phyloP scores from a whole-genome alignment of 2,888 invertebrate species.

The Capitulum mitella region DNA sequence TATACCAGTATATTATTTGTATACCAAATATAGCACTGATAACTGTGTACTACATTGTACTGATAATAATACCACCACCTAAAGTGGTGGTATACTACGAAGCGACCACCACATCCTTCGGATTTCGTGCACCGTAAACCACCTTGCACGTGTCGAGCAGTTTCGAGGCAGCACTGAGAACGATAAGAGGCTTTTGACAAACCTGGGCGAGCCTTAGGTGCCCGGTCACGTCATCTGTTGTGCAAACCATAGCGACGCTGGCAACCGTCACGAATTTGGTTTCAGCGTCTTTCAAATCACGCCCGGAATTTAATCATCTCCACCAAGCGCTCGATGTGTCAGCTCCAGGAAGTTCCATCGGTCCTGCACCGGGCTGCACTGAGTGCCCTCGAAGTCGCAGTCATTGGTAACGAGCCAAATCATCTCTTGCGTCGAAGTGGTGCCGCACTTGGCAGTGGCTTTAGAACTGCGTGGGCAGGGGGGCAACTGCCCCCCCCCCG shows the following conservation, averaged over 20 bases:
- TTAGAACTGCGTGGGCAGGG: too few species aligned
- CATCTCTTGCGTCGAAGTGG: conserved; percentile 29
- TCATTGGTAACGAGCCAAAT: conserved; percentile 25
- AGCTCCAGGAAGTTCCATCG: conserved; percentile 18
- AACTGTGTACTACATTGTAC: conserved; percentile 10
- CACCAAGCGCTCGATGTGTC: background rate
- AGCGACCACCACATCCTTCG: conserved; percentile 46
- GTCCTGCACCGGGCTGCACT: conserved; percentile 10
- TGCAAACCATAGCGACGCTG: background rate
- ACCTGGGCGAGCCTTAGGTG: conserved; percentile 29
- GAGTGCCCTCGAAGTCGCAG: conserved; percentile 16
- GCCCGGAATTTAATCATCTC: background rate
- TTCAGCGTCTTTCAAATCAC: background rate
- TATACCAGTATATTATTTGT: too few species aligned
- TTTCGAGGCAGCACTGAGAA: conserved; percentile 30
- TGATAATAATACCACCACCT: conserved; percentile 46
- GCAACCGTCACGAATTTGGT: conserved; percentile 17
- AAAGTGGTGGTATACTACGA: too few species aligned
- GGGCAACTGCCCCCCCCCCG: too few species aligned
- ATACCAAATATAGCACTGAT: too few species aligned
- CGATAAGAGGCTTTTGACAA: conserved; percentile 40
- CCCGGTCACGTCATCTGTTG: background rate
- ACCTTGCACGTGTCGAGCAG: conserved; percentile 39
- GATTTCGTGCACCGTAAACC: conserved; percentile 46
- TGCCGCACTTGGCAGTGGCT: too few species aligned